Evolutionary conservation across 2,888 invertebrate species (phyloP).

Genomic region (Pseudococcus jackbeardsleyi): DNA sequence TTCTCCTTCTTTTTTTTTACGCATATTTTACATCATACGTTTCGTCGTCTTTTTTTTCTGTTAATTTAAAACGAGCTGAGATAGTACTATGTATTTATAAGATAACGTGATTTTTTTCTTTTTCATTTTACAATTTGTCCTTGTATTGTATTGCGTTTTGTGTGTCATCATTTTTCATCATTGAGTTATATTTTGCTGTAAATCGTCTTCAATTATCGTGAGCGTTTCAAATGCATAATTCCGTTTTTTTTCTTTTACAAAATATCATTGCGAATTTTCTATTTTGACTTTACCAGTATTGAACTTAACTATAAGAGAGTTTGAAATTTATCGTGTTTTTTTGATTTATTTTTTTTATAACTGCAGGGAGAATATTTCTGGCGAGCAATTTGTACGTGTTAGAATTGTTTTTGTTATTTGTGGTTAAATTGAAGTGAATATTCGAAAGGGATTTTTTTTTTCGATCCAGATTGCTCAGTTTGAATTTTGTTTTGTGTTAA

Average conservation of each 20-base stretch:
- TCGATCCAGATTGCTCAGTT: constrained; percentile 30
- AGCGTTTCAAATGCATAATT: neutral
- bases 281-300: constrained; percentile 38
- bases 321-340: constrained; percentile 44
- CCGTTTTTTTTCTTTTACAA: neutral
- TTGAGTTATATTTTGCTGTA: constrained; percentile 40
- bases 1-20: constrained; percentile 33
- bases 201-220: neutral
- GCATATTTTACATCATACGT: constrained; percentile 1
- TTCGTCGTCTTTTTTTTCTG: constrained; percentile 7
- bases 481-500: constrained; percentile 21
- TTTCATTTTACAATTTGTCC: constrained; percentile 52
- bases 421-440: constrained; percentile 16
- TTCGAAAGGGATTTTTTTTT: constrained; percentile 23
- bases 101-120: constrained; percentile 58
- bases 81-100: constrained; percentile 44
- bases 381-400: neutral
- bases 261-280: neutral
- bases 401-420: neutral
- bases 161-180: constrained; percentile 51
- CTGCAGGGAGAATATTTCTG: neutral
- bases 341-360: too few relatives aligned
- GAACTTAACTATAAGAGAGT: constrained; percentile 24
- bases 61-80: constrained; percentile 41
- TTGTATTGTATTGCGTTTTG: constrained; percentile 20